Evolutionary conservation across 2,113 vertebrate species (phyloP), one percentile per base, ranked within the genome.

Genomic region (Syngnathus scovelli): DNA sequence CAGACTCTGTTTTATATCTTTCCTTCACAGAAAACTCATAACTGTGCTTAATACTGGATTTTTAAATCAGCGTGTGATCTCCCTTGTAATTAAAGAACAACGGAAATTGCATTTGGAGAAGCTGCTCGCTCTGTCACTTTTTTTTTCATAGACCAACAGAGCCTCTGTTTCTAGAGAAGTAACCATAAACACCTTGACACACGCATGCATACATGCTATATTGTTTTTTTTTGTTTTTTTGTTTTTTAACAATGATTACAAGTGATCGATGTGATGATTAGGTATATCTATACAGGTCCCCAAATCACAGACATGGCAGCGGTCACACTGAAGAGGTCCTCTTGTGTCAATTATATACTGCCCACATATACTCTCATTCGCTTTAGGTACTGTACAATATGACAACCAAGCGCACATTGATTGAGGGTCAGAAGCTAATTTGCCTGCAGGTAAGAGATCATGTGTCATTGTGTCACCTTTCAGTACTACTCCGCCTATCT

Each of bases 11-110:
- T 62, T 36, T n/a, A 9, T 33, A 10, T 60, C 18, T 60, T 60
- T 39, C n/a, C n/a, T 27, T 19, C 23, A 37, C 33, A 66, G 43
- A 36, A 62, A 62, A 62, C 16, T 41, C 37, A 39, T 49, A 49
- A 33, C 19, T 51, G 16, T 33, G 52, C 16, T 44, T 68, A 51
- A 51, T 33, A 58, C 9, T 27, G 36, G 58, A 52, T 54, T 68
- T 60, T 76, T 39, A 12, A 33, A 64, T 76, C 11, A 51, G 54
- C 39, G 51, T 11, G 12, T 21, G 48, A 75, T 63, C 37, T 37
- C 37, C 7, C 1, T 16, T 48, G 43, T 66, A 64, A 65, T 68
- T 72, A 55, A 23, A 16, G 27, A 54, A 46, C 33, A 56, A 48
- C 0, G 13, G 43, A 70, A 64, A 56, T 67, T 49, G 59, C 41